Percentiles rank a stretch among this genome's conserved stretches.
These are phyloP conservation scores for Silurus glanis DNA, from an alignment of 2,113 vertebrate species.

Conservation along the genomic window DNA sequence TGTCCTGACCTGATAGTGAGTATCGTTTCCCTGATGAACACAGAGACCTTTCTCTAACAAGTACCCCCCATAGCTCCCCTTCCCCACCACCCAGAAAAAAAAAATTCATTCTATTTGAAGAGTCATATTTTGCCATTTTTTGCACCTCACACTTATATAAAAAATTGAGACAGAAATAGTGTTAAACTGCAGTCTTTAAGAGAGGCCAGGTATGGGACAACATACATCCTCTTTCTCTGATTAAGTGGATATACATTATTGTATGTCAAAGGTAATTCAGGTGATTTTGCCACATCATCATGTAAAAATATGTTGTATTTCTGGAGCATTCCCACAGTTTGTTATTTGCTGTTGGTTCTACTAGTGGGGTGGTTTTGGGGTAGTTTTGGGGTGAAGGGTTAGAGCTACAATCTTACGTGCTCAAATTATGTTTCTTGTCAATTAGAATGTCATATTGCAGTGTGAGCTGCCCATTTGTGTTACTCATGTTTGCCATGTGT, in stretches of 20 bases:
- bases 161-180: not conserved
- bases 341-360: constrained; percentile 33
- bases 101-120: too few species aligned
- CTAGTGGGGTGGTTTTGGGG: not conserved
- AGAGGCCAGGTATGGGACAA: constrained; percentile 5
- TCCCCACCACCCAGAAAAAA: too few species aligned
- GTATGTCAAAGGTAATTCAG: not conserved
- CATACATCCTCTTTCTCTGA: constrained; percentile 9
- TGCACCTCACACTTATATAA: not conserved
- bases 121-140: not conserved
- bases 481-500: constrained; percentile 8
- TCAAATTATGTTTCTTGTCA: constrained; percentile 15
- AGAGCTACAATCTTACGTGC: constrained; percentile 13
- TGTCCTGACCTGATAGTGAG: not conserved
- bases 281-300: constrained; percentile 16
- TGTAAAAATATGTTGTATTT: constrained; percentile 19
- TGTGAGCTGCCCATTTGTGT: constrained; percentile 24
- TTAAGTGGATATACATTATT: not conserved
- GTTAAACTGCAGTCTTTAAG: constrained; percentile 10
- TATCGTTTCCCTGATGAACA: not conserved
- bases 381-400: not conserved
- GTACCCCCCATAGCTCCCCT: too few species aligned
- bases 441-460: constrained; percentile 22
- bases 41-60: not conserved
- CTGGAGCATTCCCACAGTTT: constrained; percentile 29